These are phyloP conservation scores for Magallana angulata DNA, from an alignment of 1,140 invertebrate genomes.

Conservation along the genomic window DNA sequence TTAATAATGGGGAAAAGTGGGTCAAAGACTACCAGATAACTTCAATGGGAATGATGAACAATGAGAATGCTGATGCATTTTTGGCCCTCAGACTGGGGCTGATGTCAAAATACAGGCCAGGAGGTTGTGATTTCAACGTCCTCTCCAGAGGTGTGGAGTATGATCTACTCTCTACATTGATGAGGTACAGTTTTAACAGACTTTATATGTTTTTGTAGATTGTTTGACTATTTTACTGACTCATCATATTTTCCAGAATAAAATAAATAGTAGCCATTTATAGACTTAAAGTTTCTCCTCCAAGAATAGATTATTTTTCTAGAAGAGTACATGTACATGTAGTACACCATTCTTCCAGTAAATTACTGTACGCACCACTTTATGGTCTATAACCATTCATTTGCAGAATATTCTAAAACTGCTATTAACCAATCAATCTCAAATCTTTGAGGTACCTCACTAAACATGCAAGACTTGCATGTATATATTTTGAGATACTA, in stretches of 20 bases:
- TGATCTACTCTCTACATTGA: not conserved
- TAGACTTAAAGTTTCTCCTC: too few relatives aligned
- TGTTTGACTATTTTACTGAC: not conserved
- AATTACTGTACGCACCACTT: too few relatives aligned
- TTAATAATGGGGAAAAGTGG: slow-evolving; percentile 14
- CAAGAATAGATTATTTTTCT: not conserved
- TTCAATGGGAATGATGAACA: not conserved
- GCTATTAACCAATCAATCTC: too few relatives aligned
- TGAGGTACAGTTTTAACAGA: not conserved
- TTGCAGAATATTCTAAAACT: too few relatives aligned
- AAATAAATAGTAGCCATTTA: too few relatives aligned
- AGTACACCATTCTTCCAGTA: not conserved
- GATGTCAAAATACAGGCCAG: not conserved
- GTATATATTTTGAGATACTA: too few relatives aligned
- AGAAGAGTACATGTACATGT: not conserved
- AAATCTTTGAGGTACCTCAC: too few relatives aligned
- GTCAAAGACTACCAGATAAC: not conserved
- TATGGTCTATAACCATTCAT: too few relatives aligned
- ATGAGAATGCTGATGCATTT: slow-evolving; percentile 12
- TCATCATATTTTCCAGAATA: too few relatives aligned
- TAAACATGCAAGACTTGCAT: too few relatives aligned
- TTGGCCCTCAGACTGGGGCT: slow-evolving; percentile 6
- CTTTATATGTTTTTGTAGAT: not conserved
- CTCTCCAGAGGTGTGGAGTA: not conserved
- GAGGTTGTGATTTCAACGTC: slow-evolving; percentile 11